Evolutionary conservation across 2,797 vertebrate species (phyloP).

Genomic region (Darevskia nairensis): DNA sequence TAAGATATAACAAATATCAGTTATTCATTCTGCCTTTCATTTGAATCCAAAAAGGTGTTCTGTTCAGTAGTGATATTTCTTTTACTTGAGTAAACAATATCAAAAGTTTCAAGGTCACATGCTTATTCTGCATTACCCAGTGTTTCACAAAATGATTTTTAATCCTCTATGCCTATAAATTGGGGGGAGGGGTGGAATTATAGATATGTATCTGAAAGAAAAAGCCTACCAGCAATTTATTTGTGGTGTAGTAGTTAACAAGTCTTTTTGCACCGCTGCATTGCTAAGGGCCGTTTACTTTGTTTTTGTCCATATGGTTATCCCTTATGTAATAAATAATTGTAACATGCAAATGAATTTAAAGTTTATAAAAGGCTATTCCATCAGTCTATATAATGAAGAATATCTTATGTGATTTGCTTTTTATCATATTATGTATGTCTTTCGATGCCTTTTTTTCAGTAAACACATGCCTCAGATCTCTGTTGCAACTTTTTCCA

Average conservation of each 20-base stretch:
- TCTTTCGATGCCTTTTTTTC: not conserved
- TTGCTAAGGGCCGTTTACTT: not conserved
- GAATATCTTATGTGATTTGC: not conserved
- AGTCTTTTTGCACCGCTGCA: not conserved
- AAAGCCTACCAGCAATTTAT: slow-evolving; percentile 46
- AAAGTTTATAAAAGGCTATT: slow-evolving; percentile 18
- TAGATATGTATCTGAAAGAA: slow-evolving; percentile 34
- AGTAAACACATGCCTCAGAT: not conserved
- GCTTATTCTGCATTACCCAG: not conserved
- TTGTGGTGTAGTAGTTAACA: not conserved
- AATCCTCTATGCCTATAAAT: slow-evolving; percentile 51
- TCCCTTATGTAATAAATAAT: not conserved
- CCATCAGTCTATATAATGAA: not conserved
- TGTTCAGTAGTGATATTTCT: slow-evolving; percentile 35
- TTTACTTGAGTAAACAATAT: slow-evolving; percentile 45
- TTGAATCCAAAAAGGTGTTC: slow-evolving; percentile 48
- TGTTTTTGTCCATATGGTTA: not conserved
- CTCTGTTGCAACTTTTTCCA: not conserved
- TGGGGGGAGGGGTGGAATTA: slow-evolving; percentile 15
- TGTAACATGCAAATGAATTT: slow-evolving; percentile 1
- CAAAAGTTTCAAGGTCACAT: slow-evolving; percentile 17
- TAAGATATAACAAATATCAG: slow-evolving; percentile 39
- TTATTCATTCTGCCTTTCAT: slow-evolving; percentile 16
- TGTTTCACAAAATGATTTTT: slow-evolving; percentile 52
- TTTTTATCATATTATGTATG: slow-evolving; percentile 10